A percentile compares a stretch with the other conserved stretches of the same genome.
These are phyloP conservation scores for Dipus sagitta DNA, from an alignment of 2,797 vertebrate genomes.

Conservation along the genomic window DNA sequence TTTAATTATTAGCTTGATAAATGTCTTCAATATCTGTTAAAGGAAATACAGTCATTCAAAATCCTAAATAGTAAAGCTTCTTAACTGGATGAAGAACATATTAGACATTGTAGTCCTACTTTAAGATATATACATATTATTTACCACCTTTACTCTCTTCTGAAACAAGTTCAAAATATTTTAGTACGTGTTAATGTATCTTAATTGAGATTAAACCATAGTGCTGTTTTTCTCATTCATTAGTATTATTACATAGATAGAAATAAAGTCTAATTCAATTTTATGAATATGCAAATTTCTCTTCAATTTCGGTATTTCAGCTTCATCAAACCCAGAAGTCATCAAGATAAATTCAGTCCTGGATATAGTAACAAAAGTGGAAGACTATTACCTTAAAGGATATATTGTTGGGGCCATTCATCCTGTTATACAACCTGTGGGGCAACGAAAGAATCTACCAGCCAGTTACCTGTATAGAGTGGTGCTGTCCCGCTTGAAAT, in stretches of 20 bases:
- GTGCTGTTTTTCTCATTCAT: not conserved
- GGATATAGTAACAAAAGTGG: constrained; percentile 91
- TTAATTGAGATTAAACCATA: constrained; percentile 24
- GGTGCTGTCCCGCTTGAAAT: constrained; percentile 91
- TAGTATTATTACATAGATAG: not conserved
- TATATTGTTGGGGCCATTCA: constrained; percentile 94
- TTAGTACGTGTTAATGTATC: not conserved
- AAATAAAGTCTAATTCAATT: not conserved
- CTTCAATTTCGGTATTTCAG: constrained; percentile 87
- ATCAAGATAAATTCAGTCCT: constrained; percentile 94
- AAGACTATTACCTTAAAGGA: constrained; percentile 95
- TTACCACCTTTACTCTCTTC: constrained; percentile 6
- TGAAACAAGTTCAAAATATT: constrained; percentile 39
- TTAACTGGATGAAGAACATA: not conserved
- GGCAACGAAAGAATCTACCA: constrained; percentile 91
- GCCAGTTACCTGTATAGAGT: constrained; percentile 95
- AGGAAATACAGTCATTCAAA: constrained; percentile 23
- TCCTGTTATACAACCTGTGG: constrained; percentile 94
- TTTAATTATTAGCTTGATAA: constrained; percentile 47
- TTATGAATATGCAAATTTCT: constrained; percentile 35
- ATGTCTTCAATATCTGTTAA: constrained; percentile 25
- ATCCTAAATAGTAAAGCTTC: constrained; percentile 19
- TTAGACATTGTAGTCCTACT: not conserved
- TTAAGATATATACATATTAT: not conserved
- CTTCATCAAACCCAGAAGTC: constrained; percentile 91